These are phyloP conservation scores for Phylloscopus trochiloides DNA, from an alignment of 2,113 vertebrate genomes.

Conservation along the genomic window DNA sequence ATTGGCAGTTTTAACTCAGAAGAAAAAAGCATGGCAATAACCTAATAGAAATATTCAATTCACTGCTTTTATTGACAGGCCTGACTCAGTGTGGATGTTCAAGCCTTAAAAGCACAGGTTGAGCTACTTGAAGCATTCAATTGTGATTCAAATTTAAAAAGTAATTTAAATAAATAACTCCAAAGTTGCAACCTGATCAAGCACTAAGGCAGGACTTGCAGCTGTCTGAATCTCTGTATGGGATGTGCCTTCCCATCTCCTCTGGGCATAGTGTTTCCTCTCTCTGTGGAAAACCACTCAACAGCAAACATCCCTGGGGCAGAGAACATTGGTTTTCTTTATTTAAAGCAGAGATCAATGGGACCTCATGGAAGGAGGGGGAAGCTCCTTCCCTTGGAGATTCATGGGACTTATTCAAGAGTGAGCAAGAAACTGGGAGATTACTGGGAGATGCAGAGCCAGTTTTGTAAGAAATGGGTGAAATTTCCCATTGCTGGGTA, in stretches of 20 bases:
- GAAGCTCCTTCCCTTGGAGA: neutral
- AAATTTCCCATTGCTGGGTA: neutral
- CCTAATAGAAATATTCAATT: slow-evolving; percentile 42
- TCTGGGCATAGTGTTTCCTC: neutral
- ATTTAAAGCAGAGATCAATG: neutral
- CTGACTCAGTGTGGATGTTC: neutral
- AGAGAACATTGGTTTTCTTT: neutral
- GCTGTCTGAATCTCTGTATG: neutral
- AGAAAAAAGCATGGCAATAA: neutral
- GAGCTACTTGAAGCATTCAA: neutral
- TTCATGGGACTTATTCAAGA: neutral
- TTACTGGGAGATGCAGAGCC: neutral
- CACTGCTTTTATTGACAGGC: neutral
- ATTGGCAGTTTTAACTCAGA: neutral
- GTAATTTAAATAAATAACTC: neutral
- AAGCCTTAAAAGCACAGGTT: neutral
- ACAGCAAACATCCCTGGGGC: neutral
- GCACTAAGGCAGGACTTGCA: neutral
- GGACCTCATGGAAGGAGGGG: neutral
- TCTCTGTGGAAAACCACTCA: neutral
- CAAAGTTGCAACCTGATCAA: neutral
- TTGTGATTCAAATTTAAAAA: slow-evolving; percentile 39
- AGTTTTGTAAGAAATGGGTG: neutral
- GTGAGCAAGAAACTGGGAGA: neutral
- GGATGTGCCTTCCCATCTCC: neutral